Percentiles rank a stretch among this genome's conserved stretches.
Evolutionary conservation across 2,113 vertebrate species (phyloP).

Genomic region (Crotalus viridis): DNA sequence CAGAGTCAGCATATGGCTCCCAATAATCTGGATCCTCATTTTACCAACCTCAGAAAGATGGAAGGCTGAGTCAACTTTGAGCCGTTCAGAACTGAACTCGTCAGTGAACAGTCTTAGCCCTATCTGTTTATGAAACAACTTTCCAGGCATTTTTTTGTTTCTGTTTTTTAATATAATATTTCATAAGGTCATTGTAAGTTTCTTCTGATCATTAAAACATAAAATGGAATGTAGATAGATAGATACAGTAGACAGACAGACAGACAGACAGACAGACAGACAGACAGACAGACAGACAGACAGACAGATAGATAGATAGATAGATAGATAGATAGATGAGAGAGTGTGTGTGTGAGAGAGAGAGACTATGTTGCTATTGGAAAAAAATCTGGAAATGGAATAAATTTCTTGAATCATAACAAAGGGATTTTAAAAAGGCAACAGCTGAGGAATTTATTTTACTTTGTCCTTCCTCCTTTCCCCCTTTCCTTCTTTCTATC

Average conservation of each 20-base stretch:
- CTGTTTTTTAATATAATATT: neutral
- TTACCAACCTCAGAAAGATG: no score
- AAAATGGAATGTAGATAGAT: neutral
- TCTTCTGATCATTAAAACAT: neutral
- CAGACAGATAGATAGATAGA: no score
- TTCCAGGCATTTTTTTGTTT: neutral
- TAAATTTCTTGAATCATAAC: neutral
- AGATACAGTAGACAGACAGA: neutral
- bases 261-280: neutral
- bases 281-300: no score
- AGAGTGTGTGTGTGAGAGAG: no score
- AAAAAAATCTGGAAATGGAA: neutral
- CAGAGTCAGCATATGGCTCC: no score
- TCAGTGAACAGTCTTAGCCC: neutral
- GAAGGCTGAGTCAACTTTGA: no score
- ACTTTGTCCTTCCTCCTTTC: neutral
- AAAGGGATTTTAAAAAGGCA: neutral
- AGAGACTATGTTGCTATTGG: neutral
- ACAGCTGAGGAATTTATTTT: neutral
- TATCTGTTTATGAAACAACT: neutral
- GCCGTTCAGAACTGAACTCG: neutral
- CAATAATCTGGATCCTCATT: no score
- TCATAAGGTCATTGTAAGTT: neutral
- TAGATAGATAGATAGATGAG: no score
- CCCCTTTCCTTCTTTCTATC: neutral